Base-by-base conservation (phyloP, 2,888 invertebrate species). In the Drosophila helvetica region DNA sequence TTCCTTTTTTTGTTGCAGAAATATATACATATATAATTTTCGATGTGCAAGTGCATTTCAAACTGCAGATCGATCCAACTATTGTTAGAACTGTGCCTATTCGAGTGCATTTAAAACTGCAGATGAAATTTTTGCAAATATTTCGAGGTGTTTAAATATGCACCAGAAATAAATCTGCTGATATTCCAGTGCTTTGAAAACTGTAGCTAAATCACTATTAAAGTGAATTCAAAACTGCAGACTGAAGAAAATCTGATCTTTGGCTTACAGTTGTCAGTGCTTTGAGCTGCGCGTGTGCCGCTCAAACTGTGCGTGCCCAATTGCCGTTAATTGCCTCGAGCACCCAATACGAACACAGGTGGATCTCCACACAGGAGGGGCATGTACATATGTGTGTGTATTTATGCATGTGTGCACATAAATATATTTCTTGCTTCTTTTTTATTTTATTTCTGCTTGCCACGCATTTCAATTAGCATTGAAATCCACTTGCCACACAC, bases 391-490 rank as follows among this genome's bases (percentile, higher is more conserved):
- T 5, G 8, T 30, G 6, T 3, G 1, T 22, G 4, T 4, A 22
- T 52, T 9, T 5, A 15, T 30, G 6, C 17, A 9, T 45, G n/a
- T 18, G 45, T 7, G 17, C 18, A 12, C 19, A 19, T 19, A 19
- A 1, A 19, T 19, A 19, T 19, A 22, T 22, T 22, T 22, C 22
- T 22, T 46, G 25, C 43, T 6, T 17, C 1, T 45, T 27, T 22
- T 52, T 52, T 25, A 25, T 5, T 33, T 30, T 45, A 19, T 12
- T 61, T 18, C 30, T 52, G 55, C 70, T 54, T 63, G 69, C 48
- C 63, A 53, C 43, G 70, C 69, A 71, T 71, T 71, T 69, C 63
- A 71, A 71, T 63, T 63, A 63, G 63, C 69, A 57, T 63, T 47
- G 53, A 38, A 38, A 54, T 57, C 50, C 63, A 51, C 63, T 55